These are phyloP conservation scores for Cepaea nemoralis DNA, from an alignment of 1,140 invertebrate genomes.

Conservation along the genomic window DNA sequence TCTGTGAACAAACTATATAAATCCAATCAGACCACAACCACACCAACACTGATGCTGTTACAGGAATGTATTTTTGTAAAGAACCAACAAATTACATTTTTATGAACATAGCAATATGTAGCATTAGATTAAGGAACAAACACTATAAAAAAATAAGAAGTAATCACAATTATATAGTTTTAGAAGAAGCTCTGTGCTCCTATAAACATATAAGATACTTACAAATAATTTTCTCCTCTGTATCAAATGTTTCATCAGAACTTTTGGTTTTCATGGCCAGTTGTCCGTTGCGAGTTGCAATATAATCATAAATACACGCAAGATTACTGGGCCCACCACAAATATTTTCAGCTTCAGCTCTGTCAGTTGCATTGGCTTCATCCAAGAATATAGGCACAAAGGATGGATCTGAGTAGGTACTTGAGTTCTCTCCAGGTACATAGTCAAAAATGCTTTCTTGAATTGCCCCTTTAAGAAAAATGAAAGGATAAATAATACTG, in stretches of 20 bases:
- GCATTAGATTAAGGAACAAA: too few species aligned
- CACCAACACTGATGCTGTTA: too few species aligned
- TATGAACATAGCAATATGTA: too few species aligned
- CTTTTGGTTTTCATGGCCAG: background rate
- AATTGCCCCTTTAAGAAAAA: constrained; percentile 42
- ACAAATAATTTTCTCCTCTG: background rate
- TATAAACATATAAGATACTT: background rate
- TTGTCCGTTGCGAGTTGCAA: constrained; percentile 13
- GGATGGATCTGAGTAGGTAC: constrained; percentile 21
- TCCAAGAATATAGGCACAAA: constrained; percentile 47
- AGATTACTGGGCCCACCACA: constrained; percentile 29
- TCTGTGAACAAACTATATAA: too few species aligned
- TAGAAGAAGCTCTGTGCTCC: background rate
- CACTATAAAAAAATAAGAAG: too few species aligned
- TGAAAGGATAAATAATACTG: background rate
- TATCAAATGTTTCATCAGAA: background rate
- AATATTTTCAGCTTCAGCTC: constrained; percentile 13
- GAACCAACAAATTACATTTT: too few species aligned
- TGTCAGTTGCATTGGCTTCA: constrained; percentile 29
- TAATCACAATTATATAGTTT: too few species aligned
- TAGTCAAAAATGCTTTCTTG: constrained; percentile 29
- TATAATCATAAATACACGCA: constrained; percentile 34
- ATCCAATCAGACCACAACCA: too few species aligned
- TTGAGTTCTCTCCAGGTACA: constrained; percentile 10
- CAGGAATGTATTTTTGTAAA: too few species aligned